These are phyloP conservation scores for Lochmaea crataegi DNA, from an alignment of 2,888 invertebrate genomes.

Conservation along the genomic window DNA sequence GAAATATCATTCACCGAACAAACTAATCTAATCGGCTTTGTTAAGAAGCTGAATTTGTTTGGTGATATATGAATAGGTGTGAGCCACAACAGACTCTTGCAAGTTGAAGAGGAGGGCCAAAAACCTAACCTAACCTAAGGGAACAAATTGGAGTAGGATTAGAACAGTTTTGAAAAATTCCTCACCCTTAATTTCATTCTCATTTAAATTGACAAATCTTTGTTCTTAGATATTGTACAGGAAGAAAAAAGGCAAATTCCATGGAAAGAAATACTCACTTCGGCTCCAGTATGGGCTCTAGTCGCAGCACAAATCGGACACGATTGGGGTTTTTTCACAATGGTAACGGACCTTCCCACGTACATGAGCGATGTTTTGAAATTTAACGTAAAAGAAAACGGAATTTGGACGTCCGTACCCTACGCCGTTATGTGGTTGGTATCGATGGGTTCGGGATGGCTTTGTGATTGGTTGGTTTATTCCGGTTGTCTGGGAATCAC, in stretches of 20 bases:
- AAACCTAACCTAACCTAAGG: no score
- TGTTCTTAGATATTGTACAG: constrained; percentile 44
- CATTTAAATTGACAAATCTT: no score
- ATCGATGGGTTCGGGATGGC: constrained; percentile 71
- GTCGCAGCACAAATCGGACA: constrained; percentile 79
- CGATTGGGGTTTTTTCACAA: constrained; percentile 78
- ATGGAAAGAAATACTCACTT: constrained; percentile 78
- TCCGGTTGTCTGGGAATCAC: constrained; percentile 68
- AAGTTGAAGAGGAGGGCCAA: no score
- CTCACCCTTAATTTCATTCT: no score
- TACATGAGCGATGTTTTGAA: constrained; percentile 73
- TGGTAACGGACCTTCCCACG: constrained; percentile 75
- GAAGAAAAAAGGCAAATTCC: constrained; percentile 68
- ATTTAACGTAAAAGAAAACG: constrained; percentile 73
- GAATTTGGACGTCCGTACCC: constrained; percentile 72
- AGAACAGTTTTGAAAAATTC: no score
- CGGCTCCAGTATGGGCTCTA: constrained; percentile 79
- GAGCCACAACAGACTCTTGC: no score
- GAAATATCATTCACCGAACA: no score
- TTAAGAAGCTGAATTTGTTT: no score
- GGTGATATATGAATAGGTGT: no score
- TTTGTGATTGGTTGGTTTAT: constrained; percentile 76
- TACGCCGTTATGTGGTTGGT: constrained; percentile 75
- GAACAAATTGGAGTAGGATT: no score
- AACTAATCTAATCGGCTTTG: no score